Evolutionary conservation across 1,140 invertebrate species (phyloP).

Genomic region (Lamellibrachia luymesi): DNA sequence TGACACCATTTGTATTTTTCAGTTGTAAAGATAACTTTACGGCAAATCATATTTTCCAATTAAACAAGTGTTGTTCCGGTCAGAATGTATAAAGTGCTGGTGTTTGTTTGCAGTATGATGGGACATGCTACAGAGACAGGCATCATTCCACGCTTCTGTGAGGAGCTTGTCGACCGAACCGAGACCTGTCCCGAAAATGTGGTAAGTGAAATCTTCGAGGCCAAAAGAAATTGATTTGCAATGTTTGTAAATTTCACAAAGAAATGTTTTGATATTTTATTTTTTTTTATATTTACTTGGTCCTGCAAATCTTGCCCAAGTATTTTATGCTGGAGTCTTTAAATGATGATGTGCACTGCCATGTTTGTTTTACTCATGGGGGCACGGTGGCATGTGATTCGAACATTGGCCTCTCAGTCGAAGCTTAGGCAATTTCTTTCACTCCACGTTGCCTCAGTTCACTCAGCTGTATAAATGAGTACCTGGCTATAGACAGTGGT

Average conservation of each 20-base stretch:
- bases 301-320: neutral
- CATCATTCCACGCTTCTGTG: slow-evolving; percentile 55
- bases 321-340: too few species aligned
- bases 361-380: too few species aligned
- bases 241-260: neutral
- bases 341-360: too few species aligned
- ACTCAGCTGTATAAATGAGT: too few species aligned
- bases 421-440: too few species aligned
- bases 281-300: neutral
- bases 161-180: slow-evolving; percentile 48
- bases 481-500: too few species aligned
- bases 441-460: too few species aligned
- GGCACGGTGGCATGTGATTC: too few species aligned
- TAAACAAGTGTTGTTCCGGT: neutral
- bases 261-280: too few species aligned
- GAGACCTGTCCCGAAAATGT: neutral
- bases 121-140: slow-evolving; percentile 48
- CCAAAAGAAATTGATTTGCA: neutral
- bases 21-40: neutral
- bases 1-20: too few species aligned
- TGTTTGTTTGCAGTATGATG: slow-evolving; percentile 48
- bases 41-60: neutral
- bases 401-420: too few species aligned
- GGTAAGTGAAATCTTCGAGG: neutral
- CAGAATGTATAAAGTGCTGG: too few species aligned